Percentiles rank a stretch among this genome's conserved stretches.
Conservation (phyloP, 1,140 invertebrate genomes). For the Oncopodura yosiiana region DNA sequence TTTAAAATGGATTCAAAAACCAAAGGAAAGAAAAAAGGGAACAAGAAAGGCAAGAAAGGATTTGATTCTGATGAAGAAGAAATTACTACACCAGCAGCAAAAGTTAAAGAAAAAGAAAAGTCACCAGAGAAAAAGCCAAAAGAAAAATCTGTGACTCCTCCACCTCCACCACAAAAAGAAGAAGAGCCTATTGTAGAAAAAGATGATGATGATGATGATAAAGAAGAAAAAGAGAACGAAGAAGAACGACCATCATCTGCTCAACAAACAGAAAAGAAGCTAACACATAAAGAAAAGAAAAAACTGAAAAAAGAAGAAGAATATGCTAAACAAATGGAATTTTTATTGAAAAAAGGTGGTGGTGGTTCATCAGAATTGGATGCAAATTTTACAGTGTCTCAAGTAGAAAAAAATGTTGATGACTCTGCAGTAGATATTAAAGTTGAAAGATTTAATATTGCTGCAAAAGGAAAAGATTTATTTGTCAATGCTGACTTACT, state of each 20-base stretch:
- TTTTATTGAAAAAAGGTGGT: constrained; percentile 75
- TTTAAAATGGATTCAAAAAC: not conserved
- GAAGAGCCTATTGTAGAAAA: constrained; percentile 5
- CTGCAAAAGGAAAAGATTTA: constrained; percentile 92
- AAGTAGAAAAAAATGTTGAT: constrained; percentile 74
- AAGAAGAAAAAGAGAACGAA: constrained; percentile 1
- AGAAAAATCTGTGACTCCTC: constrained; percentile 25
- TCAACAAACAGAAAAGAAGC: constrained; percentile 53
- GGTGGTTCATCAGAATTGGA: constrained; percentile 78
- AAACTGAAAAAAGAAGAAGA: constrained; percentile 78
- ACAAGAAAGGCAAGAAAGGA: constrained; percentile 18
- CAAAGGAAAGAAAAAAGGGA: constrained; percentile 15
- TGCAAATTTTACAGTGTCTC: constrained; percentile 92
- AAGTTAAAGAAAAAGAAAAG: constrained; percentile 1
- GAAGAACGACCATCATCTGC: too few species aligned
- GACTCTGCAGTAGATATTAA: constrained; percentile 97
- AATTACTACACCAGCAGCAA: not conserved
- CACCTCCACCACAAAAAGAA: constrained; percentile 2
- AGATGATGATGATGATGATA: constrained; percentile 23
- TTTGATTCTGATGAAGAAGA: constrained; percentile 6
- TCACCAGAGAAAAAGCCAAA: constrained; percentile 23
- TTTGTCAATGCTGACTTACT: constrained; percentile 93
- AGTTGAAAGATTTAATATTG: constrained; percentile 96
- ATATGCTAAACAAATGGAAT: constrained; percentile 83
- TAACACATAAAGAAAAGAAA: constrained; percentile 90